phyloP scores from a whole-genome alignment of 2,797 vertebrate species.

The Chelidonichthys spinosus region DNA sequence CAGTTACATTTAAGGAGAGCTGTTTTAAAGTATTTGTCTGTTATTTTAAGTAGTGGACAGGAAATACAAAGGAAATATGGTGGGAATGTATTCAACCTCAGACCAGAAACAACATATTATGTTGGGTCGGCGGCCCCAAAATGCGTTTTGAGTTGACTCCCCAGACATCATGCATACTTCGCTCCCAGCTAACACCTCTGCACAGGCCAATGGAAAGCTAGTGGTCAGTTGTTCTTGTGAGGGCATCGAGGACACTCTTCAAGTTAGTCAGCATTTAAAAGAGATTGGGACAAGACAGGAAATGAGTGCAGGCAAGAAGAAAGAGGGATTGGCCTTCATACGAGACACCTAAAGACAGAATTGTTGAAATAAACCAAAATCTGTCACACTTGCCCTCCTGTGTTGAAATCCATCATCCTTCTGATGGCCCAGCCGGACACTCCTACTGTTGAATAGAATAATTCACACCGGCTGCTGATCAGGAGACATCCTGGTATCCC shows the following conservation, averaged over 20 bases:
- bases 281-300: neutral
- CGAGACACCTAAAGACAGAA: neutral
- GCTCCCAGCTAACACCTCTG: neutral
- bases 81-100: slow-evolving; percentile 49
- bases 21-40: slow-evolving; percentile 43
- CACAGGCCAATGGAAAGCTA: slow-evolving; percentile 14
- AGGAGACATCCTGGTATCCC: neutral
- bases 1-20: slow-evolving; percentile 34
- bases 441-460: neutral
- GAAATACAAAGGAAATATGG: slow-evolving; percentile 36
- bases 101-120: slow-evolving; percentile 45
- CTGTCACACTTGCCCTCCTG: too few relatives aligned
- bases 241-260: neutral
- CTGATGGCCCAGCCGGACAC: too few relatives aligned
- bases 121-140: slow-evolving; percentile 10
- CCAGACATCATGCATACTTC: slow-evolving; percentile 8
- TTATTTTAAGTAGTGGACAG: slow-evolving; percentile 29
- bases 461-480: slow-evolving; percentile 23
- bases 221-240: slow-evolving; percentile 11
- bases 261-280: neutral
- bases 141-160: slow-evolving; percentile 18
- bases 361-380: neutral
- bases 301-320: neutral
- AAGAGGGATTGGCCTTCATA: neutral
- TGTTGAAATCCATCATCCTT: neutral